These are phyloP conservation scores for Stenoptilia bipunctidactyla DNA, from an alignment of 2,888 invertebrate species.

Conservation along the genomic window DNA sequence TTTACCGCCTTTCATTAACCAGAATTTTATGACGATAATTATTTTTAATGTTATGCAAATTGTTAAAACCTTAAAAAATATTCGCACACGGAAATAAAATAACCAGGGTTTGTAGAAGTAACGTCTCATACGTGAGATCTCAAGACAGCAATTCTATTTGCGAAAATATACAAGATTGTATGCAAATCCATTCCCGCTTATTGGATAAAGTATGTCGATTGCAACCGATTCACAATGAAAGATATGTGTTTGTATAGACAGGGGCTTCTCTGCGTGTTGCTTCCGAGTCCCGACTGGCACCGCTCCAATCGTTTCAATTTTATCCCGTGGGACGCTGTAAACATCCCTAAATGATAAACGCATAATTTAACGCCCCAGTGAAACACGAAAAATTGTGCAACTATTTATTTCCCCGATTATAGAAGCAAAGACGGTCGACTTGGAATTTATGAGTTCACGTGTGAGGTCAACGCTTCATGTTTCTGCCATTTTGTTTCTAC, in stretches of 20 bases:
- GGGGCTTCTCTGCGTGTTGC: background rate
- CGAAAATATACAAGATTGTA: background rate
- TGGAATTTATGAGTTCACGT: constrained; percentile 42
- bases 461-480: constrained; percentile 18
- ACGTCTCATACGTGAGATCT: too few relatives aligned
- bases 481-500: constrained; percentile 1
- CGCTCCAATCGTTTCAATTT: constrained; percentile 67
- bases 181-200: too few relatives aligned
- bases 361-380: constrained; percentile 59
- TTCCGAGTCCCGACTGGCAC: constrained; percentile 33
- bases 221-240: too few relatives aligned
- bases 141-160: background rate
- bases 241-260: background rate
- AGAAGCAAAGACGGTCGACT: constrained; percentile 44
- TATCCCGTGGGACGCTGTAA: constrained; percentile 55
- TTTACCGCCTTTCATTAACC: background rate
- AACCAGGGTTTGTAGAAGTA: too few relatives aligned
- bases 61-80: too few relatives aligned
- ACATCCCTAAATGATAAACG: constrained; percentile 68
- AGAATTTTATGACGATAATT: background rate
- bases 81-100: too few relatives aligned
- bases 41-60: background rate
- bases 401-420: constrained; percentile 47
- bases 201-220: too few relatives aligned
- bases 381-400: constrained; percentile 56